Base-by-base conservation (phyloP, 2,113 vertebrate genomes). In the Willisornis vidua region DNA sequence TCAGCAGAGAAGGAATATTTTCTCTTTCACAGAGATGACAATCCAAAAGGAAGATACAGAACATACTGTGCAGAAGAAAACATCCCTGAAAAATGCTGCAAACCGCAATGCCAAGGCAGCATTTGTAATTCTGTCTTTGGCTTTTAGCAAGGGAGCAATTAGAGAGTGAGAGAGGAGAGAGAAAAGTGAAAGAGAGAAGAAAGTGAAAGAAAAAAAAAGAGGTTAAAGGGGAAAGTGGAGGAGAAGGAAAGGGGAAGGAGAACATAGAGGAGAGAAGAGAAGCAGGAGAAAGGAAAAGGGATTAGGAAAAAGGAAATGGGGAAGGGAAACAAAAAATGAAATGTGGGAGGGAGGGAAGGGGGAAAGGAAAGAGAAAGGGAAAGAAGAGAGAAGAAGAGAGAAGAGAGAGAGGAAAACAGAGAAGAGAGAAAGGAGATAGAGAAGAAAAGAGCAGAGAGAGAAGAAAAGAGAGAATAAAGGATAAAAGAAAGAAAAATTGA, bases 1-100 rank as follows among this genome's bases (percentile, higher is more conserved):
- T 97, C 95, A 96, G 95, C 91, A 93, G 89, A 70, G 83, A 85
- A 94, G 85, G 58, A 87, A 61, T 89, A 89, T 96, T 75, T 89
- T 97, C 82, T 88, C 62, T 66, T 94, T 89, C 3, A 2, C 28
- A 90, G 87, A 93, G 79, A 77, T 51, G 91, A 84, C 1, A 4
- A 85, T 59, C 63, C 63, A 73, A 92, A 92, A 82, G 57, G 61
- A 89, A 95, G 91, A 90, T 87, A 87, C 54, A 61, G 81, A 95
- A 80, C 83, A 77, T 63, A 95, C 74, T 96, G 96, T 91, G 81
- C 95, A 93, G 91, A 92, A 96, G 78, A 82, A 95, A 91, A 87
- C 83, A 87, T 59, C 52, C 85, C 65, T 4, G 5, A 93, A 90
- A 63, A 94, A 94, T 61, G 79, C 72, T 26, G 10, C 63, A 94